Percentiles rank a stretch among this genome's conserved stretches.
phyloP scores from a whole-genome alignment of 1,140 invertebrate genomes.

The Polyergus mexicanus region DNA sequence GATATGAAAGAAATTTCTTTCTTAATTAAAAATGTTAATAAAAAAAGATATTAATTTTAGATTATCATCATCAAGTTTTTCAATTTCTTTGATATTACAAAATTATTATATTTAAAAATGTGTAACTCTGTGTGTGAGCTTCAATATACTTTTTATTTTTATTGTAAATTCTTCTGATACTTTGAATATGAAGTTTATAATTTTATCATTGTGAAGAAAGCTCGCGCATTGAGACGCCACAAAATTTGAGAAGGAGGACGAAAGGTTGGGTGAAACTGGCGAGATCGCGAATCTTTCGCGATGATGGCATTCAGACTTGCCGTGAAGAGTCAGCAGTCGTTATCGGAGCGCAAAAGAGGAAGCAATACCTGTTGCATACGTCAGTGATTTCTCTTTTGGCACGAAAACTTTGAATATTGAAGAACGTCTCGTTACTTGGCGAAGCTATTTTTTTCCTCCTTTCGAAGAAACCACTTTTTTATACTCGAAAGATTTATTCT shows the following conservation, averaged over 20 bases:
- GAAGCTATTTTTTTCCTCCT: conserved; percentile 35
- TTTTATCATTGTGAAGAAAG: conserved; percentile 5
- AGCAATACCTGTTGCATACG: conserved; percentile 77
- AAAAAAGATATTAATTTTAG: conserved; percentile 20
- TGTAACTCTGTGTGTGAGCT: neutral
- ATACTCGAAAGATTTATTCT: conserved; percentile 42
- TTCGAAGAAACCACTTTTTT: neutral
- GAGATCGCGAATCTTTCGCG: conserved; percentile 66
- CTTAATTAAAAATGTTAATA: conserved; percentile 26
- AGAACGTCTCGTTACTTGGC: conserved; percentile 50
- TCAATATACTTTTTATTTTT: neutral
- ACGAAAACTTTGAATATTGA: conserved; percentile 62
- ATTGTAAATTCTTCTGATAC: neutral
- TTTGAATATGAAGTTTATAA: neutral
- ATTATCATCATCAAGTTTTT: neutral
- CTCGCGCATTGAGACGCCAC: neutral
- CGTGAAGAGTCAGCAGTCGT: conserved; percentile 74
- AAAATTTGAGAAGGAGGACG: conserved; percentile 40
- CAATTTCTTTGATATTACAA: neutral
- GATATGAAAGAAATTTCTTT: neutral
- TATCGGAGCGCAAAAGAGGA: conserved; percentile 66
- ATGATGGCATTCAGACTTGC: conserved; percentile 68
- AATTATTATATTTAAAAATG: conserved; percentile 1
- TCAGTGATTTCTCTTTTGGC: conserved; percentile 72
- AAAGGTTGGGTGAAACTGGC: neutral